phyloP scores from a whole-genome alignment of 2,113 vertebrate species.

The Nettapus auritus region DNA sequence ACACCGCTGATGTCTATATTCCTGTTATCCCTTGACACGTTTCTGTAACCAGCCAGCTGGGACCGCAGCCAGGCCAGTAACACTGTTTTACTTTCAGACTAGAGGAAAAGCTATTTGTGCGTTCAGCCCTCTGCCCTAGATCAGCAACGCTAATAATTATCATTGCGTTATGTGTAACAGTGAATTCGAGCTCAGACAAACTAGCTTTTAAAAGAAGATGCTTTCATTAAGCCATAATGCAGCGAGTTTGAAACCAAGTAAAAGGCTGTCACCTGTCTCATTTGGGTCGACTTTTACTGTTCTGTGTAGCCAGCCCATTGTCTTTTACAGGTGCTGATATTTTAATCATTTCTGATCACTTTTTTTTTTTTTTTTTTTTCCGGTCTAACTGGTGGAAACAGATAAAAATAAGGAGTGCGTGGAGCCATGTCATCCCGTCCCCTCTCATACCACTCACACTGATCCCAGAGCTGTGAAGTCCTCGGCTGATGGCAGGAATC shows the following conservation, averaged over 20 bases:
- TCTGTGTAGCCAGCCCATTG: not conserved
- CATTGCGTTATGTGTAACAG: not conserved
- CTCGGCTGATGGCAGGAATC: not conserved
- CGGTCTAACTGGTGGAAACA: not conserved
- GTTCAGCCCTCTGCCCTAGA: not conserved
- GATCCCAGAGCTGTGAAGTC: not conserved
- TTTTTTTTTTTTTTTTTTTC: not conserved
- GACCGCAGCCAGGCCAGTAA: slow-evolving; percentile 12
- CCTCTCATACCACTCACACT: not conserved
- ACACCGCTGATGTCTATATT: slow-evolving; percentile 18
- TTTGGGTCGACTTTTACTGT: not conserved
- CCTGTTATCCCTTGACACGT: not conserved
- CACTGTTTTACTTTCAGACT: not conserved
- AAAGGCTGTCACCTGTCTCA: slow-evolving; percentile 1
- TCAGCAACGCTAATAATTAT: not conserved
- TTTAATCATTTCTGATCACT: slow-evolving; percentile 4
- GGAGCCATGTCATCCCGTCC: not conserved
- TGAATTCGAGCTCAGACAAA: not conserved
- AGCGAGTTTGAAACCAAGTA: not conserved
- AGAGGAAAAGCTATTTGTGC: not conserved
- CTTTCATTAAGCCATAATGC: not conserved
- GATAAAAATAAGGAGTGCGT: not conserved
- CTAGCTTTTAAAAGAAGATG: not conserved
- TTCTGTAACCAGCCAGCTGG: slow-evolving; percentile 10
- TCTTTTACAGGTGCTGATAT: not conserved